Evolutionary conservation across 2,797 vertebrate genomes (phyloP), one percentile per base, ranked within the genome.

Genomic region (Takifugu rubripes): DNA sequence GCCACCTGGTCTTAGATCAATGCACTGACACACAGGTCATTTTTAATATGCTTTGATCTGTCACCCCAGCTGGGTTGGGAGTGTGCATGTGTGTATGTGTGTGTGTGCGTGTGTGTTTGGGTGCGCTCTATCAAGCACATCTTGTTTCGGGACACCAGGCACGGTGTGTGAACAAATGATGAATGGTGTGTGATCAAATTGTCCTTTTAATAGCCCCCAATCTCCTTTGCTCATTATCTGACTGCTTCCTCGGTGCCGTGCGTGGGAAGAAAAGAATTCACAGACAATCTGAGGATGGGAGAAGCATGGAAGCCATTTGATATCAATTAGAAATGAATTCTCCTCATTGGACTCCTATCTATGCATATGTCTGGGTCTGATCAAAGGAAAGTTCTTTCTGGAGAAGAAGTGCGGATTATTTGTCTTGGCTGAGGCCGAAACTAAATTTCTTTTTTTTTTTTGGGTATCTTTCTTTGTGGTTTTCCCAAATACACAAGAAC

Each of bases 11-110:
- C 87, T 87, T 70, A 88, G 82, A 89, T 87, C 87, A 84, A 81
- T 76, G 83, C 72, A 64, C 70, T 84, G 85, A 88, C 87, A 88
- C 77, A 36, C 64, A 76, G 84, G 86, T 88, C 80, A 78, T 84
- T 82, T 89, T 85, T 89, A 87, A 90, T 88, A 83, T 79, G 84
- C 88, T 90, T 85, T 90, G 85, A 89, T 88, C 78, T 78, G 75
- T 79, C 59, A 71, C 71, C 80, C 79, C 77, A 80, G 83, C 81
- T 64, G 67, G 62, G 74, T 25, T 11, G 9, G 36, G 53, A 49
- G 25, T 59, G 56, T 59, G 36, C 21, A 21, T 61, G 40, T 55
- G 56, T 59, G 58, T 53, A 44, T 50, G 54, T 61, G 56, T 56
- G 59, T 52, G 47, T 46, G 57, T 55, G 59, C 52, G 58, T 53